A percentile compares a stretch with the other conserved stretches of the same genome.
phyloP scores from a whole-genome alignment of 2,888 invertebrate species.

The Arenicola marina region DNA sequence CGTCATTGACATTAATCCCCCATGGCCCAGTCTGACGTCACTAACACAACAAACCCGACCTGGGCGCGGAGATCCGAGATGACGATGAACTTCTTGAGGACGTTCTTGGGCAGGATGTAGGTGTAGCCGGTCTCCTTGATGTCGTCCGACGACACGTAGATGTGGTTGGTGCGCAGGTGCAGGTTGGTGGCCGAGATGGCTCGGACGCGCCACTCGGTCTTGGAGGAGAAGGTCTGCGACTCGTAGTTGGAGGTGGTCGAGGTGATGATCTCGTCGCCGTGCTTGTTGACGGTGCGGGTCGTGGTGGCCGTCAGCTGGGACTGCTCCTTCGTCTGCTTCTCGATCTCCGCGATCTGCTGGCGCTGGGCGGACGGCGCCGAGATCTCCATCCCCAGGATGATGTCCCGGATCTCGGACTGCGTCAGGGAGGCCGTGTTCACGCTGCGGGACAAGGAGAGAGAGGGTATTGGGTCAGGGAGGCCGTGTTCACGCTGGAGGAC shows the following conservation, averaged over 20 bases:
- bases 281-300: constrained; percentile 97
- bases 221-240: constrained; percentile 93
- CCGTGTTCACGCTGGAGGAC: too few species aligned
- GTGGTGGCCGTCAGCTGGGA: constrained; percentile 95
- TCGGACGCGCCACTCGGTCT: constrained; percentile 97
- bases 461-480: too few species aligned
- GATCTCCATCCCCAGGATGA: constrained; percentile 99
- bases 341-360: constrained; percentile 99
- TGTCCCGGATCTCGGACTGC: constrained; percentile 98
- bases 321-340: constrained; percentile 99
- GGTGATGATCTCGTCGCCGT: constrained; percentile 99
- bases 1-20: too few species aligned
- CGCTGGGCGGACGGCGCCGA: constrained; percentile 98
- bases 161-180: constrained; percentile 96
- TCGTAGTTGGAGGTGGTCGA: constrained; percentile 99
- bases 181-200: constrained; percentile 98
- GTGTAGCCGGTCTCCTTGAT: constrained; percentile 99
- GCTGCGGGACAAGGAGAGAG: too few species aligned
- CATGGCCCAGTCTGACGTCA: too few species aligned
- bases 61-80: constrained; percentile 97
- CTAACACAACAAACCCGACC: too few species aligned
- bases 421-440: constrained; percentile 99
- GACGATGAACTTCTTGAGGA: constrained; percentile 98
- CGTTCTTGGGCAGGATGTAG: constrained; percentile 80
- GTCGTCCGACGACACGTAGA: constrained; percentile 98